These are phyloP conservation scores for Leucozona laternaria DNA, from an alignment of 2,888 invertebrate species.

Conservation along the genomic window DNA sequence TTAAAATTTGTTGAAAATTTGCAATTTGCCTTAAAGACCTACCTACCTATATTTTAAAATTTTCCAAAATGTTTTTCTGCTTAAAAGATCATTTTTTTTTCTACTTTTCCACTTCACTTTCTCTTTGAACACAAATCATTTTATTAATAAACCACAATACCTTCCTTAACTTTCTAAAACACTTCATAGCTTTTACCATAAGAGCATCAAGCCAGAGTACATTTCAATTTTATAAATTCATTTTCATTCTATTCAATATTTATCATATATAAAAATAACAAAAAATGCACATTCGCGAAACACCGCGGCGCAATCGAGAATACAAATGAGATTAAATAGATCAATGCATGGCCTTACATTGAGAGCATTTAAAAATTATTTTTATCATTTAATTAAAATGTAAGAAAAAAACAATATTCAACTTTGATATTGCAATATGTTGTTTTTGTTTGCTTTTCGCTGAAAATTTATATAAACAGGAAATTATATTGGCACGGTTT, in stretches of 20 bases:
- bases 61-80: no score
- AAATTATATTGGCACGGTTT: conserved; percentile 42
- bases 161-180: neutral
- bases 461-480: conserved; percentile 29
- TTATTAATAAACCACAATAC: no score
- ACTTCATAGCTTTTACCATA: neutral
- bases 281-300: conserved; percentile 40
- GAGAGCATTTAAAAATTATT: conserved; percentile 59
- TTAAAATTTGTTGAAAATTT: no score
- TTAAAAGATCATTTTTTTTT: no score
- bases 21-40: no score
- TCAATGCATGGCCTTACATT: conserved; percentile 70
- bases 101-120: no score
- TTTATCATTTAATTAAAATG: conserved; percentile 39
- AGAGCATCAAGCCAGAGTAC: neutral
- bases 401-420: conserved; percentile 6
- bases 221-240: neutral
- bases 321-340: conserved; percentile 60
- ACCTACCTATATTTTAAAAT: no score
- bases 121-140: no score
- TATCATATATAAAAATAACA: conserved; percentile 42
- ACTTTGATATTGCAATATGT: conserved; percentile 42
- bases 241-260: conserved; percentile 28
- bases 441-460: conserved; percentile 14
- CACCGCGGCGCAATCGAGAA: conserved; percentile 45